Evolutionary conservation across 1,140 invertebrate genomes (phyloP), one percentile per base, ranked within the genome.

Genomic region (Temnothorax nylanderi): DNA sequence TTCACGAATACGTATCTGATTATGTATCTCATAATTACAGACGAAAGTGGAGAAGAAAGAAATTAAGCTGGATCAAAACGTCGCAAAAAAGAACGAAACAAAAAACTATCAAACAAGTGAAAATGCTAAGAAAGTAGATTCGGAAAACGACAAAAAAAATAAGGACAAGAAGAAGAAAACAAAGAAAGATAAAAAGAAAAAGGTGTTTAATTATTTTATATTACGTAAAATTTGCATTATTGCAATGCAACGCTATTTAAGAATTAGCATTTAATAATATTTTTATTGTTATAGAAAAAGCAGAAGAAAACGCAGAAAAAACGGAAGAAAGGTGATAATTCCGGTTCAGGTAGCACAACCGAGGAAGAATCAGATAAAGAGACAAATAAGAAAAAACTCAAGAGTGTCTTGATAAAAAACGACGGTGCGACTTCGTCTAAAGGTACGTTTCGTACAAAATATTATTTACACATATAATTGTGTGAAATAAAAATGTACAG

Each of bases 31-130:
- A 1, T 56, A 49, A 80, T 91, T 93, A 37, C 58, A 95, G 95
- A 94, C 94, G 54, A 96, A 95, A 93, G 90, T 95, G 56, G 94
- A 95, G 58, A 94, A 92, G 51, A 94, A 96, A 69, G 93, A 95
- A 81, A 95, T 95, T 62, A 88, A 94, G 34, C 69, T 92, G 49
- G 87, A 90, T 13, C 77, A 93, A 47, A 76, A 88, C 47, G 51
- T 64, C 56, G 37, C 75, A 54, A 91, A 93, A 81, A 93, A 92
- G 67, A 90, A 92, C 60, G 90, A 91, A 86, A 95, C 93, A 88
- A 93, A 92, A 41, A 94, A 69, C 18, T 90, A 88, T 47, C 91
- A 93, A 49, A 85, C 65, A 16, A 87, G 89, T 62, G 86, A 87
- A 37, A 76, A 26, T 26, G 51, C 78, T 0, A 87, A 87, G 49